Evolutionary conservation across 1,140 invertebrate genomes (phyloP).

Genomic region (Camponotus pennsylvanicus): DNA sequence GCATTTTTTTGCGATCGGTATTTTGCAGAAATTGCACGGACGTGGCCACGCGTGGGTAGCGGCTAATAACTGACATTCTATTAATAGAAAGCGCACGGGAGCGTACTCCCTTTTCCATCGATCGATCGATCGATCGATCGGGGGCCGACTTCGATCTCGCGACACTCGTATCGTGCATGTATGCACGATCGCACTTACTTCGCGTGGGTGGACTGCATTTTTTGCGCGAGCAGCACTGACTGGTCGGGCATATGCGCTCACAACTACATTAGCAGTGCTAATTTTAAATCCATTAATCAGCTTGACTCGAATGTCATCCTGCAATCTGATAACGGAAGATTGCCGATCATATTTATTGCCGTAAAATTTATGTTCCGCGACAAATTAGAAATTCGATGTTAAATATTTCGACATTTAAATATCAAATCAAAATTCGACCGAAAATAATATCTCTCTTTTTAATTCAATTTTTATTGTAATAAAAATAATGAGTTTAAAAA

Average conservation of each 20-base stretch:
- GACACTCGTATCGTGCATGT: slow-evolving; percentile 14
- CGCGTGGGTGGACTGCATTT: slow-evolving; percentile 58
- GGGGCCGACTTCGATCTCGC: slow-evolving; percentile 8
- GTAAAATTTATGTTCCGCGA: not conserved
- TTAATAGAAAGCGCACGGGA: slow-evolving; percentile 75
- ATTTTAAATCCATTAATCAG: slow-evolving; percentile 28
- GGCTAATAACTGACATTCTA: slow-evolving; percentile 72
- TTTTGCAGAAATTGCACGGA: slow-evolving; percentile 34
- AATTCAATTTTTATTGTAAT: no score
- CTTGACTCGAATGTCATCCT: not conserved
- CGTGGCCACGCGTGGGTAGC: slow-evolving; percentile 57
- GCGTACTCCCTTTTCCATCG: slow-evolving; percentile 67
- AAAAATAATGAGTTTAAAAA: no score
- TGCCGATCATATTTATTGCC: not conserved
- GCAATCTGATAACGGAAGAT: not conserved
- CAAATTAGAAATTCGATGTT: not conserved
- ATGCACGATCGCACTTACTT: slow-evolving; percentile 24
- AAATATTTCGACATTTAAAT: slow-evolving; percentile 7
- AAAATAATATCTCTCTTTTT: not conserved
- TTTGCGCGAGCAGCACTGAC: slow-evolving; percentile 13
- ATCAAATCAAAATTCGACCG: not conserved
- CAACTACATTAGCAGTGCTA: slow-evolving; percentile 18
- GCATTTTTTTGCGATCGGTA: not conserved
- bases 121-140: slow-evolving; percentile 33
- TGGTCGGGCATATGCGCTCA: not conserved